Conservation (phyloP, 2,113 vertebrate species). For the Carassius gibelio region DNA sequence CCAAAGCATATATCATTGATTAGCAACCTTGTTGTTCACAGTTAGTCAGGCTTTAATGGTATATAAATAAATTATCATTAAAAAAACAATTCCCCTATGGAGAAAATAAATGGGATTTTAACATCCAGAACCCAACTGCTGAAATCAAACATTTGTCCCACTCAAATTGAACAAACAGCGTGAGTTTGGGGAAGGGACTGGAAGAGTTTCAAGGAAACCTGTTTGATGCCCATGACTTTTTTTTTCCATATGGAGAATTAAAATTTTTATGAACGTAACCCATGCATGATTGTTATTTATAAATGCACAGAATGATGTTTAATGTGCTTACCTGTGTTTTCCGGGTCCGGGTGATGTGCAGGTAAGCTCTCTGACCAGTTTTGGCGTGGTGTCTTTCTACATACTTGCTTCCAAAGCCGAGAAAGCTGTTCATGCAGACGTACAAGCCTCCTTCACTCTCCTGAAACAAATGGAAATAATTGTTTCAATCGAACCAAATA, state of each 20-base stretch:
- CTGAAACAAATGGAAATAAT: slow-evolving; percentile 65
- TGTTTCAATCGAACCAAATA: neutral
- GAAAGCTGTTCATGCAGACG: slow-evolving; percentile 97
- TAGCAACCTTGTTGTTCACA: neutral
- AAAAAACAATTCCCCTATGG: neutral
- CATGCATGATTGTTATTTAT: neutral
- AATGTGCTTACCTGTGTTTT: slow-evolving; percentile 78
- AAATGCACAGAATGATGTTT: neutral
- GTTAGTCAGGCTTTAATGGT: neutral
- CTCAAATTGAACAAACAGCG: neutral
- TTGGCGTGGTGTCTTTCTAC: slow-evolving; percentile 89
- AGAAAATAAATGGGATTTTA: neutral
- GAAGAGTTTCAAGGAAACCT: neutral
- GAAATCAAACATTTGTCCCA: too few species aligned
- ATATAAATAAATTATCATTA: neutral
- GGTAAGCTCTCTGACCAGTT: slow-evolving; percentile 89
- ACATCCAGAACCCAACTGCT: neutral
- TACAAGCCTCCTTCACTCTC: slow-evolving; percentile 94
- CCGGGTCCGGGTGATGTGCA: slow-evolving; percentile 89
- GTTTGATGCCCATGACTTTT: neutral
- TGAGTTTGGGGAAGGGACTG: neutral
- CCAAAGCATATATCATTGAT: neutral
- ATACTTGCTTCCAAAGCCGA: slow-evolving; percentile 93
- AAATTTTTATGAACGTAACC: too few species aligned
- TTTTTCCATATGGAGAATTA: neutral